Percentiles rank a stretch among this genome's conserved stretches.
phyloP scores from a whole-genome alignment of 2,113 vertebrate species.

The Calypte anna region DNA sequence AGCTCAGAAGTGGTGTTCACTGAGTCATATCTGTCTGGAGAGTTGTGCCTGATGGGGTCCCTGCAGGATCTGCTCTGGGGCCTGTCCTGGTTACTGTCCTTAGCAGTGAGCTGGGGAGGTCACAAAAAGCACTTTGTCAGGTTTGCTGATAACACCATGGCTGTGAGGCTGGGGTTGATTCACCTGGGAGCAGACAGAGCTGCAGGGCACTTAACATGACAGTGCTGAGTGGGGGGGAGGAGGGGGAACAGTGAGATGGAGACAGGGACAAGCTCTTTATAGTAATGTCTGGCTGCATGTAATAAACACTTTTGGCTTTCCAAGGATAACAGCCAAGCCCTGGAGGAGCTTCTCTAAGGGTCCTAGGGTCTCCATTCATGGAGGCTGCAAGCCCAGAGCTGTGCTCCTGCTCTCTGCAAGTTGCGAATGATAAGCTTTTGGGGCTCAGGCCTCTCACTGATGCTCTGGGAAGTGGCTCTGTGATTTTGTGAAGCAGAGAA shows the following conservation, averaged over 20 bases:
- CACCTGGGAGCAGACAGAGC: neutral
- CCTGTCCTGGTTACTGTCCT: rapidly evolving
- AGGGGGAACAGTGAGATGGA: rapidly evolving
- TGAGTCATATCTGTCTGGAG: neutral
- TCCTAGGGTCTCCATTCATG: neutral
- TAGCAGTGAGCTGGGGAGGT: neutral
- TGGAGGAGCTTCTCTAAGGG: neutral
- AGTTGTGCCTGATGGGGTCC: rapidly evolving
- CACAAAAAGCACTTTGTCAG: neutral
- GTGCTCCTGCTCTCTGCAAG: neutral
- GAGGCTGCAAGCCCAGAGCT: neutral
- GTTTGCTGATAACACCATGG: neutral
- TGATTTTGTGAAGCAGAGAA: neutral
- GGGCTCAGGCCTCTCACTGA: rapidly evolving
- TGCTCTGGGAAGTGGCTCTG: neutral
- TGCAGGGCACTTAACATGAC: neutral
- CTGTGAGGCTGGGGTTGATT: neutral
- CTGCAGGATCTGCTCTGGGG: neutral
- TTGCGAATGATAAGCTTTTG: neutral
- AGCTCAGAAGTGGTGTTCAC: neutral
- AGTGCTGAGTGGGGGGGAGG: too few species aligned
- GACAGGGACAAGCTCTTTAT: neutral
- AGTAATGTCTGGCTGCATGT: neutral
- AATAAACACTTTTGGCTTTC: neutral
- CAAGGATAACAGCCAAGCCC: neutral